Conservation (phyloP, 2,888 invertebrate genomes). For the Brachypalpus laphriformis region DNA sequence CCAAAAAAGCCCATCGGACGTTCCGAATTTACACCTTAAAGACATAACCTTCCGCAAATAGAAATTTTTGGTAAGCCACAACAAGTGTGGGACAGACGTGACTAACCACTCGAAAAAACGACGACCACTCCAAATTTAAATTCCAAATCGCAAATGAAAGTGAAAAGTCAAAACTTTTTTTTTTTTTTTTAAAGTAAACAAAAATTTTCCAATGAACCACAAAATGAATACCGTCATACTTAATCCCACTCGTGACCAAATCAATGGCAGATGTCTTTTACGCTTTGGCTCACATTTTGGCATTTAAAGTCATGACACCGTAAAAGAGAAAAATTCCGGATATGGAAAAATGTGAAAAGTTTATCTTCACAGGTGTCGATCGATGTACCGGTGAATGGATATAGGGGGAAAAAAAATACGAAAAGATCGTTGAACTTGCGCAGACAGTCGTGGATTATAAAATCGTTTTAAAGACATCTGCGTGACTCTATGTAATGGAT, state of each 20-base stretch:
- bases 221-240: constrained; percentile 48
- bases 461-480: not conserved
- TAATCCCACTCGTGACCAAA: constrained; percentile 10
- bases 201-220: constrained; percentile 46
- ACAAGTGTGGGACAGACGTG: constrained; percentile 38
- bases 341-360: constrained; percentile 55
- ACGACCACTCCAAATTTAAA: constrained; percentile 27
- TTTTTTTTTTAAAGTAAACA: not conserved
- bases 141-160: constrained; percentile 57
- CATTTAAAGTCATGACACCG: constrained; percentile 32
- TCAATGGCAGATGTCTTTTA: constrained; percentile 48
- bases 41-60: constrained; percentile 10
- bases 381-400: constrained; percentile 17
- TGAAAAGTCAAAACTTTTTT: constrained; percentile 33
- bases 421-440: constrained; percentile 39
- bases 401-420: constrained; percentile 5
- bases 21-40: not conserved
- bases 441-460: not conserved
- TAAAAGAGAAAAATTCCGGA: constrained; percentile 49
- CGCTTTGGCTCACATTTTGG: constrained; percentile 22
- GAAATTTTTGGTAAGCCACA: constrained; percentile 1
- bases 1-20: not conserved
- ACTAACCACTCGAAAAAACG: not conserved
- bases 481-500: not conserved
- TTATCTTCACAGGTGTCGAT: constrained; percentile 44